These are phyloP conservation scores for Euleptes europaea DNA, from an alignment of 2,113 vertebrate genomes.

Conservation along the genomic window DNA sequence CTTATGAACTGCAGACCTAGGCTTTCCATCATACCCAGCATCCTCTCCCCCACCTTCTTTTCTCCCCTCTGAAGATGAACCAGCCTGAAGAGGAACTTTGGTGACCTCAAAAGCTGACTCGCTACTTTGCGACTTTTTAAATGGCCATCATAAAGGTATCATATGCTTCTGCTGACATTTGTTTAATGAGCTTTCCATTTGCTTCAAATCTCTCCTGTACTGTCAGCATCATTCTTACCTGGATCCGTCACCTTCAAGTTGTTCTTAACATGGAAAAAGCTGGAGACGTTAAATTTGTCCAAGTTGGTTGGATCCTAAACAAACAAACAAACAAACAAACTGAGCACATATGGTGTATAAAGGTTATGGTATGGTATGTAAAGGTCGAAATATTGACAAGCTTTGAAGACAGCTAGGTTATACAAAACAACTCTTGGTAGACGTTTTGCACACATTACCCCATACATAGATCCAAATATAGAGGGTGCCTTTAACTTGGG, in stretches of 20 bases:
- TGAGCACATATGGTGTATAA: background rate
- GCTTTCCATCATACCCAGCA: no score
- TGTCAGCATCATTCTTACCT: slow-evolving; percentile 73
- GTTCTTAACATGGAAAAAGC: slow-evolving; percentile 96
- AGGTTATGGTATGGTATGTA: no score
- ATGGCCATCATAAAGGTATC: background rate
- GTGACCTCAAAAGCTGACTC: background rate
- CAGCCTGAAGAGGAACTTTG: background rate
- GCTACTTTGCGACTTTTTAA: background rate
- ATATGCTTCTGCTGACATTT: background rate
- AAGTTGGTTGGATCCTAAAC: slow-evolving; percentile 92
- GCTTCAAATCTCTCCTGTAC: background rate
- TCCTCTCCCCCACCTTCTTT: no score
- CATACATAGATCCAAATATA: no score
- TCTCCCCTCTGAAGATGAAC: background rate
- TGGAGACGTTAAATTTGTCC: slow-evolving; percentile 97
- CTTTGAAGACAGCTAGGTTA: background rate
- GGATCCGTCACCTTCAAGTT: slow-evolving; percentile 91
- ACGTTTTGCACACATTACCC: no score
- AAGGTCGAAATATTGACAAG: no score
- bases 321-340: slow-evolving; percentile 23
- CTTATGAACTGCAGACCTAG: no score
- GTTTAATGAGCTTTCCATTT: rapidly evolving
- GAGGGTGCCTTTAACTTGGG: no score
- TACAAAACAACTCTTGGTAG: no score